Percentiles rank a stretch among this genome's conserved stretches.
Evolutionary conservation across 2,113 vertebrate species (phyloP).

Genomic region (Chloebia gouldiae): DNA sequence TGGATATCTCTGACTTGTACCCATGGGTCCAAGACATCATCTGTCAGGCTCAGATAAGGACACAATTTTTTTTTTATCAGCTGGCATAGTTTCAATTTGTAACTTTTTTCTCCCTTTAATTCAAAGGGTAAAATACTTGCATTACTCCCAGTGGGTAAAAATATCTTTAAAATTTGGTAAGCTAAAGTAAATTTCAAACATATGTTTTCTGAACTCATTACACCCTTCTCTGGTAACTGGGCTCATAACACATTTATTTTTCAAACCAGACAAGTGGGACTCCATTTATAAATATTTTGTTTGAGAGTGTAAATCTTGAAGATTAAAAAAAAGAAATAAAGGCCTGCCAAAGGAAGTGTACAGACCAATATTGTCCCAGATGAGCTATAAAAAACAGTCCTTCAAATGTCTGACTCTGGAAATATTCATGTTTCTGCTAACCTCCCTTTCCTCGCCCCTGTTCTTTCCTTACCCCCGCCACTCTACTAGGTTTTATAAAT

Average conservation of each 20-base stretch:
- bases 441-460: neutral
- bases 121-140: neutral
- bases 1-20: neutral
- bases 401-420: constrained; percentile 31
- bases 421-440: neutral
- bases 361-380: constrained; percentile 34
- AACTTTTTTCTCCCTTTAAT: constrained; percentile 25
- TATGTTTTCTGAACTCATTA: constrained; percentile 33
- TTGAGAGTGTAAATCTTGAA: constrained; percentile 60
- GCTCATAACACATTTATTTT: constrained; percentile 44
- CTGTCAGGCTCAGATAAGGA: neutral
- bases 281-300: constrained; percentile 64
- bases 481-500: constrained; percentile 50
- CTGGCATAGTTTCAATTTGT: constrained; percentile 40
- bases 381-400: constrained; percentile 40
- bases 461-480: constrained; percentile 15
- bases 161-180: constrained; percentile 61
- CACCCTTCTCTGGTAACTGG: neutral
- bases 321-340: neutral
- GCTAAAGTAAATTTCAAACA: constrained; percentile 64
- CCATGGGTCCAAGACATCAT: neutral
- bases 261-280: constrained; percentile 23
- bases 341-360: constrained; percentile 18
- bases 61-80: neutral
- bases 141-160: constrained; percentile 30